Base-by-base conservation (phyloP, 2,888 invertebrate genomes). In the Rhabditoides inermis region DNA sequence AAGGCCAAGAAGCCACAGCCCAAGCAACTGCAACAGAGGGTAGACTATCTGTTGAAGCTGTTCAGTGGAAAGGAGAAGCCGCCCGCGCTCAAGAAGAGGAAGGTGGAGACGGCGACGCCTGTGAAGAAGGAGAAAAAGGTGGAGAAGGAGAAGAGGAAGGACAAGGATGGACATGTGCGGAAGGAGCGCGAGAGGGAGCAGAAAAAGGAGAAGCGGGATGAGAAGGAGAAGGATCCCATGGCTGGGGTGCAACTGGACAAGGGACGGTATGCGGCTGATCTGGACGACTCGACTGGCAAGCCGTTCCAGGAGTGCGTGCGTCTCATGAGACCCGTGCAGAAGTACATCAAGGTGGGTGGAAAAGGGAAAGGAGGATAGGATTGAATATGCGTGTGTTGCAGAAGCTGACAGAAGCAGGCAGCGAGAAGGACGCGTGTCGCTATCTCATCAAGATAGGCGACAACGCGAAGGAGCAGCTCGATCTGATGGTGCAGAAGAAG, bases 11-110 rank as follows among this genome's bases (percentile, higher is more conserved):
- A 95, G 79, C 92, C 92, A 12, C 92, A 94, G 79, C 86, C 86
- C 0, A 95, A 94, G 78, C 91, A 95, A 80, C 81, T 95, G 57
- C 88, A 90, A 73, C 86, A 89, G 1, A 83, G 98, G 65, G 87
- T 88, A 0, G 94, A 95, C 76, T 95, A 94, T 81, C 82, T 98
- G 53, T 80, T 98, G 2, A 91, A 90, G 80, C 72, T 81, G 35
- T 69, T 82, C 55, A 45, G 37, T 7, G n/a, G 30, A 18, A 32
- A 20, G 48, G 22, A 22, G 18, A 18, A 2, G 23, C 36, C 15
- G 46, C 36, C 2, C 36, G 35, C 3, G 45, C 25, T 30, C 58
- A 57, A 3, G 40, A 62, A 57, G 35, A 4, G 70, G 60, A 60
- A 63, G 50, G 44, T 62, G 28, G 57, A 63, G 10, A 55, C 60